Evolutionary conservation across 2,113 vertebrate species (phyloP), one percentile per base, ranked within the genome.

Genomic region (Pholis gunnellus): DNA sequence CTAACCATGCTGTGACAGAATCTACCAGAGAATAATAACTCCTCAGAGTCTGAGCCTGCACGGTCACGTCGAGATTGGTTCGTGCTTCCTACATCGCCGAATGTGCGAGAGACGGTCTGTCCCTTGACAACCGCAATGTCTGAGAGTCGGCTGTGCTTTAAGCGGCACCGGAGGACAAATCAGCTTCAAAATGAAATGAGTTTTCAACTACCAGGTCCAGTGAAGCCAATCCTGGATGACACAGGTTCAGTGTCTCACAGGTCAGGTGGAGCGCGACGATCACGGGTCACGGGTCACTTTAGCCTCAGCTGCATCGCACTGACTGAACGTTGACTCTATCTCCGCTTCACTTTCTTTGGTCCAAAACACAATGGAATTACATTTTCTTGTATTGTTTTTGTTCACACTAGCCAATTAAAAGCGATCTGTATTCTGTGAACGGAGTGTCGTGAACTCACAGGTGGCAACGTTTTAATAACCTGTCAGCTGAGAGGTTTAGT

Each of bases 401-500:
- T 60, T 59, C 17, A 73, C 15, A 63, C 11, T 1, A 29, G 27
- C 22, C 29, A 64, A 44, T 74, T 73, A 44, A 71, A 40, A 42
- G 6, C n/a, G 25, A 2, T 7, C 6, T 0, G 3, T 6, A 4
- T 27, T 40, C 25, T 25, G 56, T 25, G 34, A 14, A 36, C 15
- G 1, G 31, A n/a, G 54, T 54, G 34, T 25, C 13, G 13, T 25
- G 2, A 17, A n/a, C n/a, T 52, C 31, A 48, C 15, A 34, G 11
- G 27, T 8, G n/a, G n/a, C 13, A 2, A 4, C 2, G 22, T 20
- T 82, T 76, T 71, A 76, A 70, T 25, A 42, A 60, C 70, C 61
- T 29, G 64, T 40, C 46, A 60, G 59, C 27, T 20, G 2, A 0
- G 11, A 9, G 14, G 18, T 72, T 56, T n/a, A 27, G 5, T 27